phyloP scores from a whole-genome alignment of 2,113 vertebrate species.

The Capreolus pygargus region DNA sequence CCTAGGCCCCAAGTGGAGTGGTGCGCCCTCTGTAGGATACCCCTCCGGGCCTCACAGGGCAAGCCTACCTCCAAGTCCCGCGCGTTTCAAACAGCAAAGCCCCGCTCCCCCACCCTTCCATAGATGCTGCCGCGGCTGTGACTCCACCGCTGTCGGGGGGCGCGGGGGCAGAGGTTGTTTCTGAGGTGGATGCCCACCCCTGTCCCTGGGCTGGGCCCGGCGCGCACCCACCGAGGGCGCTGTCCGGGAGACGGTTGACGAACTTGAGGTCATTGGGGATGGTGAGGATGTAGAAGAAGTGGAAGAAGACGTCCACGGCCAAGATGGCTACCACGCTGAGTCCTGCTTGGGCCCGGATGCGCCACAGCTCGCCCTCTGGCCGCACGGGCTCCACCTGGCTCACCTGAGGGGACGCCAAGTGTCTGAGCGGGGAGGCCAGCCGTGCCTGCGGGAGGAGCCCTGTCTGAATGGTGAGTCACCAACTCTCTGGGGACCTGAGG shows the following conservation, averaged over 20 bases:
- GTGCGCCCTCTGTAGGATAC: too few species aligned
- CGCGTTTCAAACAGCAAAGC: background rate
- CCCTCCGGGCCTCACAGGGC: background rate
- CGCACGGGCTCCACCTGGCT: constrained; percentile 84
- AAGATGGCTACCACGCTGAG: constrained; percentile 83
- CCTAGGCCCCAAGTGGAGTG: background rate
- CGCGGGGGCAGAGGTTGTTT: too few species aligned
- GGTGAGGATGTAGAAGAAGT: constrained; percentile 97
- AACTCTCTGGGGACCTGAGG: background rate
- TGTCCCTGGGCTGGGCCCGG: background rate
- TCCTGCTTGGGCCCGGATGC: constrained; percentile 84
- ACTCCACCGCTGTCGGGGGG: rapidly evolving
- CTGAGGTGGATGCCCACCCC: background rate
- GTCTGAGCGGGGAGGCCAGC: background rate
- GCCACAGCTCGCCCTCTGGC: constrained; percentile 90
- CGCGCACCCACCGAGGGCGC: constrained; percentile 87
- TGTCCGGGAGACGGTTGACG: constrained; percentile 89
- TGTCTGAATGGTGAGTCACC: background rate
- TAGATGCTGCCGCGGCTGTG: background rate
- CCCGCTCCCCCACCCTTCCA: background rate
- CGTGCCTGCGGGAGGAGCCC: background rate
- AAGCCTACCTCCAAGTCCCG: background rate
- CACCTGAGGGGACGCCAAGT: constrained; percentile 78
- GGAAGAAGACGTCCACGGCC: constrained; percentile 90
- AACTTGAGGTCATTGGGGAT: constrained; percentile 93